Evolutionary conservation across 2,888 invertebrate genomes (phyloP), one percentile per base, ranked within the genome.

Genomic region (Pseudococcus viburni): DNA sequence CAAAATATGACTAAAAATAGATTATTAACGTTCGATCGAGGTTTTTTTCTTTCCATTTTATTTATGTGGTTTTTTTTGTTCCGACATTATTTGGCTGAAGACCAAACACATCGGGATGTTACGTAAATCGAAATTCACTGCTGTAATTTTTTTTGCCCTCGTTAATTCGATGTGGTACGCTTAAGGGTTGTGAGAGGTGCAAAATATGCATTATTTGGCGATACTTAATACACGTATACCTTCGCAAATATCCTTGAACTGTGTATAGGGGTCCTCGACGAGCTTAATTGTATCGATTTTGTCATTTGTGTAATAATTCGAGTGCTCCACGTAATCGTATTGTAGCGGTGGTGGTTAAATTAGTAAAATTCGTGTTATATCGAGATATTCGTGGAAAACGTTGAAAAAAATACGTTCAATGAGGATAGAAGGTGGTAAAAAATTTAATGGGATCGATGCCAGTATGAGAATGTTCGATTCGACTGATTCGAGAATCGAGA

Each of bases 401-500:
- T 33, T 33, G 1, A 2, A 33, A 33, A 33, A 33, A 33, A 33
- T 33, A 33, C 26, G 19, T 59, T 0, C 2, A 59, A 59, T 19
- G 19, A 19, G n/a, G 59, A 51, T 17, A 5, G 51, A 51, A 51
- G 51, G 17, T 17, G 17, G 51, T 46, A 33, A 15, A 33, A 64
- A 73, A 11, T 73, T 33, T 73, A 73, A 73, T 73, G 68, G 33
- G 68, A 73, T 33, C 68, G 68, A 73, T 73, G 68, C 68, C 68
- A 73, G 68, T 12, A 59, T 59, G 0, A 2, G 33, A 73, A 33
- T 33, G 3, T 73, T 26, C 26, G 33, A 11, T 73, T 15, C 7
- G 55, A n/a, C n/a, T n/a, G n/a, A n/a, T n/a, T n/a, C n/a, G n/a
- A n/a, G n/a, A n/a, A n/a, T 46, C 19, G 1, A 73, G 68, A 73